Conservation (phyloP, 2,888 invertebrate genomes). For the Drosophila algonquin region DNA sequence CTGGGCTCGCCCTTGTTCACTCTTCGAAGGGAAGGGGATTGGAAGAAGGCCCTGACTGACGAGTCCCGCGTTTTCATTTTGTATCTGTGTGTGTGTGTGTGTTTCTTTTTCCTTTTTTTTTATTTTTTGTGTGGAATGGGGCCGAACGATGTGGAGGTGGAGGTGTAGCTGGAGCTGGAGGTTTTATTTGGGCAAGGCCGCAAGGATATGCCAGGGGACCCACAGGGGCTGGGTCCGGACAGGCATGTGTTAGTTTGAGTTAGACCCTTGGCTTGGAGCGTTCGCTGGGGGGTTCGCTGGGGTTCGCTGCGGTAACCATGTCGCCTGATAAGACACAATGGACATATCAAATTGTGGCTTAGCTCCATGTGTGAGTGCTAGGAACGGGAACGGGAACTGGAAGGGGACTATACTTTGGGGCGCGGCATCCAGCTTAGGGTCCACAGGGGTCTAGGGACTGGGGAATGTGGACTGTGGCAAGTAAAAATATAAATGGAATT, state of each 20-base stretch:
- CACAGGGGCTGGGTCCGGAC: slow-evolving; percentile 24
- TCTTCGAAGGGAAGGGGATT: slow-evolving; percentile 20
- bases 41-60: slow-evolving; percentile 56
- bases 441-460: slow-evolving; percentile 6
- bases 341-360: slow-evolving; percentile 83
- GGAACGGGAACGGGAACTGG: not conserved
- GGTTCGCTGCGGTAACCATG: slow-evolving; percentile 75
- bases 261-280: slow-evolving; percentile 60
- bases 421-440: slow-evolving; percentile 42
- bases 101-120: slow-evolving; percentile 2
- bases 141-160: slow-evolving; percentile 2
- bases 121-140: slow-evolving; percentile 17
- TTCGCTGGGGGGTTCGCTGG: slow-evolving; percentile 62
- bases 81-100: slow-evolving; percentile 18
- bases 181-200: slow-evolving; percentile 77
- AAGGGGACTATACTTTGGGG: slow-evolving; percentile 53
- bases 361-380: slow-evolving; percentile 46
- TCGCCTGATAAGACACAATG: slow-evolving; percentile 83
- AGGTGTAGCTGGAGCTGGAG: slow-evolving; percentile 34
- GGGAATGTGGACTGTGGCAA: slow-evolving; percentile 45
- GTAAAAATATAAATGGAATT: slow-evolving; percentile 76
- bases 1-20: slow-evolving; percentile 54
- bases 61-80: slow-evolving; percentile 69
- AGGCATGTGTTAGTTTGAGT: slow-evolving; percentile 35
- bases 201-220: slow-evolving; percentile 67